These are phyloP conservation scores for Ruditapes philippinarum DNA, from an alignment of 1,140 invertebrate species.

Conservation along the genomic window DNA sequence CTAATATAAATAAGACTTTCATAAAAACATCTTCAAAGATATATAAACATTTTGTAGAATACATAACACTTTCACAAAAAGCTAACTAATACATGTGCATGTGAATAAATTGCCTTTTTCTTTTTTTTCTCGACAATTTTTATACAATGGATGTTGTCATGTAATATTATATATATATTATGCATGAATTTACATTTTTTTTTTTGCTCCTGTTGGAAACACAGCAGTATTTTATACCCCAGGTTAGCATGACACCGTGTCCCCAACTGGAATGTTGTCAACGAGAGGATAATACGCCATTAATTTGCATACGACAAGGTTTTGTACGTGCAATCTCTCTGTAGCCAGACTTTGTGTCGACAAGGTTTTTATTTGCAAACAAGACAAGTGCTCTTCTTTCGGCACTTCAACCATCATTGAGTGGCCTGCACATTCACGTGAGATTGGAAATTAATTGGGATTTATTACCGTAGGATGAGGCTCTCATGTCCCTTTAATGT, in stretches of 20 bases:
- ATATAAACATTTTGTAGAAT: too few species aligned
- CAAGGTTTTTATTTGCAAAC: slow-evolving; percentile 48
- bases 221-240: background rate
- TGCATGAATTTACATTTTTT: too few species aligned
- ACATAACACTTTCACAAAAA: too few species aligned
- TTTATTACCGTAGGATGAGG: slow-evolving; percentile 45
- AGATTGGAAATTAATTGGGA: slow-evolving; percentile 65
- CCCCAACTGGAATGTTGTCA: slow-evolving; percentile 28
- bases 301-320: slow-evolving; percentile 49
- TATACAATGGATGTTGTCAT: too few species aligned
- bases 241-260: slow-evolving; percentile 43
- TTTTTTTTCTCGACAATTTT: too few species aligned
- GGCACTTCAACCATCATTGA: slow-evolving; percentile 8
- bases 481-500: background rate
- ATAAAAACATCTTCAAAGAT: too few species aligned
- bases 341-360: slow-evolving; percentile 50
- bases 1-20: too few species aligned
- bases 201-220: too few species aligned
- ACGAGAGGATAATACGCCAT: slow-evolving; percentile 20
- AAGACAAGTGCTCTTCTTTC: slow-evolving; percentile 27
- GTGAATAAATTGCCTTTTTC: too few species aligned
- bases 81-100: too few species aligned
- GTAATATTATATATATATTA: too few species aligned
- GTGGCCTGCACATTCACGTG: background rate
- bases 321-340: slow-evolving; percentile 1